Conservation (phyloP, 1,140 invertebrate genomes). For the Anadara kagoshimensis region DNA sequence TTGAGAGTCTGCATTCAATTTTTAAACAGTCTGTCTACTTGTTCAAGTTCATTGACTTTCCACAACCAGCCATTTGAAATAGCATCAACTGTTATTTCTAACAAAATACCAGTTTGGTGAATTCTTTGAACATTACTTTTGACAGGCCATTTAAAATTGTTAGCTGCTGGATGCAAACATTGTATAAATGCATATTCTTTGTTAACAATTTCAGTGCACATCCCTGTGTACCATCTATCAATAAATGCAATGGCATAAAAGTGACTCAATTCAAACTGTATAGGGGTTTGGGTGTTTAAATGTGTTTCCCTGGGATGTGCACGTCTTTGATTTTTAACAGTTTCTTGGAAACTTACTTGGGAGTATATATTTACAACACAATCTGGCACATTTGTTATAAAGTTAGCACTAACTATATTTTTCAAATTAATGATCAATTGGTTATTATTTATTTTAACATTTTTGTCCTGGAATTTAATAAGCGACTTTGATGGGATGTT, state of each 20-base stretch:
- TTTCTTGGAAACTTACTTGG: not conserved
- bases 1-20: too few species aligned
- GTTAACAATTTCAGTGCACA: conserved; percentile 2
- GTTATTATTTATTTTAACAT: not conserved
- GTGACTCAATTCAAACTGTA: not conserved
- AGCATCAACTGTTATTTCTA: not conserved
- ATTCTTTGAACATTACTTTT: not conserved
- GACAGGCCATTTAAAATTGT: not conserved
- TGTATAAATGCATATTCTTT: not conserved
- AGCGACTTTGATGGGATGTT: not conserved
- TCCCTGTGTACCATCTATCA: not conserved
- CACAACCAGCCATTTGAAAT: conserved; percentile 2
- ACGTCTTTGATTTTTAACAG: not conserved
- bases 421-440: not conserved
- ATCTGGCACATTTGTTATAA: not conserved
- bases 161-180: not conserved
- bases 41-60: too few species aligned
- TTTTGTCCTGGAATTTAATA: not conserved
- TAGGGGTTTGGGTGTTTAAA: not conserved
- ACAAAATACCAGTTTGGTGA: not conserved
- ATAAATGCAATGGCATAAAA: conserved; percentile 1
- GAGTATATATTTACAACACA: not conserved
- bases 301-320: not conserved
- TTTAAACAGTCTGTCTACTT: too few species aligned
- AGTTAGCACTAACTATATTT: not conserved